Base-by-base conservation (phyloP, 2,888 invertebrate genomes). In the Tetragonula carbonaria region DNA sequence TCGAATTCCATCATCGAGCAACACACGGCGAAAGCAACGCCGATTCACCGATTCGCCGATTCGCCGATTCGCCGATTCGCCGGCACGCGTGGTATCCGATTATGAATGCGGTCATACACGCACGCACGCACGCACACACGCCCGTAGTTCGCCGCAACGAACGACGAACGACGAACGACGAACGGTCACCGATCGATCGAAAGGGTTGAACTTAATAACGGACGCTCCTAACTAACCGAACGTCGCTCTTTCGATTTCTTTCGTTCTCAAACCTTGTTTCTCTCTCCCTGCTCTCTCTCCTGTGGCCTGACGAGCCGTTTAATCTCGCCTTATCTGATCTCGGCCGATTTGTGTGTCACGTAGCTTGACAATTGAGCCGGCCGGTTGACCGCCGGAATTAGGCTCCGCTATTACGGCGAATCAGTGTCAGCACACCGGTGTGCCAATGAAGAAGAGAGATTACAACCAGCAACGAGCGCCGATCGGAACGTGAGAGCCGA, bases 371-470 rank as follows among this genome's bases (percentile, higher is more conserved):
- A 88, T 88, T 88, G 85, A 81, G 55, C 75, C 59, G 74, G 62
- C 66, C 78, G 66, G n/a, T 21, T 55, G 70, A 59, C 18, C 68
- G n/a, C 16, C 21, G n/a, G 62, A 89, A 87, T 89, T 87, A 80
- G 83, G 65, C 62, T 57, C 66, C 68, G 83, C 84, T 71, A 81
- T 83, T 76, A 78, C 68, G 73, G 50, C 81, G 73, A 86, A 85
- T 88, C 84, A 81, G 86, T 78, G 80, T 80, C 76, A 80, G 76
- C 75, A 74, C 65, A 75, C 72, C 73, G 70, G 77, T 45, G 77
- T 67, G 80, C 70, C 86, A 84, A 88, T 84, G 83, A 88, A 86
- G 81, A 87, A 79, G 45, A 45, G 77, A 57, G 79, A 77, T 79
- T 80, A 63, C 28, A 28, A 28, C 73, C 45, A 45, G 28, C 72